Evolutionary conservation across 2,797 vertebrate species (phyloP).

Genomic region (Nyctibius grandis): DNA sequence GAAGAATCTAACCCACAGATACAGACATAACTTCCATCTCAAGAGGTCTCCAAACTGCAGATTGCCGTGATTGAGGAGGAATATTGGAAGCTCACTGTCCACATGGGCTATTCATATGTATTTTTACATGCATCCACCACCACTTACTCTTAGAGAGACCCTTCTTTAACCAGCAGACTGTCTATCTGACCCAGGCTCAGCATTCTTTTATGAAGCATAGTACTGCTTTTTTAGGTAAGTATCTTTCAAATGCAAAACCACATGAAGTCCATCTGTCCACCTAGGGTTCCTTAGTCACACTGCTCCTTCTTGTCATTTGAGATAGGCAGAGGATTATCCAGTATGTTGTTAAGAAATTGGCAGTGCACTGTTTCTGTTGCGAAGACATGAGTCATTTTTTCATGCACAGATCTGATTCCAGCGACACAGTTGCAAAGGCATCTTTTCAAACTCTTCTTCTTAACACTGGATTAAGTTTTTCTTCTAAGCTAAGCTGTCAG

Average conservation of each 20-base stretch:
- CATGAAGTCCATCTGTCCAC: not conserved
- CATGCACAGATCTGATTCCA: not conserved
- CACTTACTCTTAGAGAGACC: not conserved
- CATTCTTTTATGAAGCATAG: not conserved
- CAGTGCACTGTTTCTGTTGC: not conserved
- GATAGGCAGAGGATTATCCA: not conserved
- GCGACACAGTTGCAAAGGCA: not conserved
- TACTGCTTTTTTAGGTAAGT: accelerated
- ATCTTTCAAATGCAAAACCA: not conserved
- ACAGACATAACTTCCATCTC: not conserved
- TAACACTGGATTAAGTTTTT: not conserved
- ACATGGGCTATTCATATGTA: accelerated
- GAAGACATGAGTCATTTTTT: constrained; percentile 18
- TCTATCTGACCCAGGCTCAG: not conserved
- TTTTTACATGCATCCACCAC: not conserved
- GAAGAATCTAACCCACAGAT: not conserved
- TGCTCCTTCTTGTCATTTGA: not conserved
- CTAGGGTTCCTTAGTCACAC: not conserved
- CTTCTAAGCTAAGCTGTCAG: constrained; percentile 32
- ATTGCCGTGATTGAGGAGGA: not conserved
- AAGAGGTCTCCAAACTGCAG: not conserved
- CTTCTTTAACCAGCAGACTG: not conserved
- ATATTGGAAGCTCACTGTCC: not conserved
- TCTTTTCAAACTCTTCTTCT: constrained; percentile 13
- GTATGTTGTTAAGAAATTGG: not conserved